Conservation (phyloP, 2,888 invertebrate genomes). For the Homarus gammarus region DNA sequence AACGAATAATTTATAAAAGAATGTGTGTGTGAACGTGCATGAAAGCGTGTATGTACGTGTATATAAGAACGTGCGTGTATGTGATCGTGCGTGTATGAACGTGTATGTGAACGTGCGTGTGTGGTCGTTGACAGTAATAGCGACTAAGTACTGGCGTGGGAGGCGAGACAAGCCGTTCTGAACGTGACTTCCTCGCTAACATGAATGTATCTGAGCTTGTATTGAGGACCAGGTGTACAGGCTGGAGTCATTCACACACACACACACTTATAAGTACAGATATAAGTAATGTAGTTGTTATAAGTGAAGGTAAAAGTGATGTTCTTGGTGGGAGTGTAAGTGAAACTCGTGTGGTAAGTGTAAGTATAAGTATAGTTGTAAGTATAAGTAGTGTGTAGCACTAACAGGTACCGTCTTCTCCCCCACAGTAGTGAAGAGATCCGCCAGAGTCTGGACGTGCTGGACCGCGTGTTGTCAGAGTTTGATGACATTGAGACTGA, state of each 20-base stretch:
- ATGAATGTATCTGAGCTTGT: background rate
- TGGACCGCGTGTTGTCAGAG: conserved; percentile 93
- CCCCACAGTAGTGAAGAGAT: conserved; percentile 89
- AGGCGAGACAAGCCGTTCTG: too few relatives aligned
- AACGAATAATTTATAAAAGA: too few relatives aligned
- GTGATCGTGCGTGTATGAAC: background rate
- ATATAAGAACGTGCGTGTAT: background rate
- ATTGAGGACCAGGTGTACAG: background rate
- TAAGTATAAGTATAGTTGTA: too few relatives aligned
- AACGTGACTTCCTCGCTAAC: too few relatives aligned
- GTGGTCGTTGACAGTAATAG: too few relatives aligned
- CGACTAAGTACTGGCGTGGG: too few relatives aligned
- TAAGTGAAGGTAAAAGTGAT: too few relatives aligned
- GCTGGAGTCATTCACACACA: background rate
- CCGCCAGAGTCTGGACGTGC: conserved; percentile 91
- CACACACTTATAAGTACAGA: background rate
- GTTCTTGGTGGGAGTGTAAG: background rate
- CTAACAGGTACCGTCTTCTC: conserved; percentile 38
- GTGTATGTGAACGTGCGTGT: background rate
- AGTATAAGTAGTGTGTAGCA: background rate
- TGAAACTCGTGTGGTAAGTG: background rate
- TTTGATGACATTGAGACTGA: conserved; percentile 87
- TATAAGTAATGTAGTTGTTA: background rate
- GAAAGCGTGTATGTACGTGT: background rate
- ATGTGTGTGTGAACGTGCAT: background rate